Conservation (phyloP, 2,113 vertebrate species). For the Neodontobutis hainanensis region DNA sequence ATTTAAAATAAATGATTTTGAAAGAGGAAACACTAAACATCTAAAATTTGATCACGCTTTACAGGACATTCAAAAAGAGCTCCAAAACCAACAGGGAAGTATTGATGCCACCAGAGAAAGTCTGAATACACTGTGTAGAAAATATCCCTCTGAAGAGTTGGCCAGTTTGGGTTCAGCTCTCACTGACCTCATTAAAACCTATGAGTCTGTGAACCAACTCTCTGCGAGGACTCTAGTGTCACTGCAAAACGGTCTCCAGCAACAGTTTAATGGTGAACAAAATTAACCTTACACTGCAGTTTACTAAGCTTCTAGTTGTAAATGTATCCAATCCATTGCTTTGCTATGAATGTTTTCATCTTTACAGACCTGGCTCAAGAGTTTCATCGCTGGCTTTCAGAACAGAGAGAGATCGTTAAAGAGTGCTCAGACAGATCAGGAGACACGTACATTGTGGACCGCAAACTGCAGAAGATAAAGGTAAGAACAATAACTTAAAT, state of each 20-base stretch:
- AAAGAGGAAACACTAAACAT: not conserved
- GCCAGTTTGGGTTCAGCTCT: constrained; percentile 84
- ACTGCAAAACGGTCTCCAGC: constrained; percentile 89
- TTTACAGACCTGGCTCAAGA: constrained; percentile 86
- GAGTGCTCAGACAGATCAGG: constrained; percentile 88
- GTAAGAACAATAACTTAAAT: constrained; percentile 63
- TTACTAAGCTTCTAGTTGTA: not conserved
- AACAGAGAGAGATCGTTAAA: constrained; percentile 84
- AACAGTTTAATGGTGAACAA: constrained; percentile 86
- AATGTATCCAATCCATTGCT: not conserved
- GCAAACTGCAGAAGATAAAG: constrained; percentile 90
- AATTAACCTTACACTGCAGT: not conserved
- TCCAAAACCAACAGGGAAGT: constrained; percentile 87
- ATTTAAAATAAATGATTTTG: too few species aligned
- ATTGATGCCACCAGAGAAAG: constrained; percentile 87
- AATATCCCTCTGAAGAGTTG: constrained; percentile 89
- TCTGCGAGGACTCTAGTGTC: constrained; percentile 83
- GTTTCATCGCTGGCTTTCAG: constrained; percentile 92
- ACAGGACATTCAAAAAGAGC: constrained; percentile 91
- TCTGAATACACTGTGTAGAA: constrained; percentile 91
- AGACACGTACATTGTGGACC: constrained; percentile 87
- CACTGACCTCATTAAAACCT: constrained; percentile 87
- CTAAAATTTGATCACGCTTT: constrained; percentile 11
- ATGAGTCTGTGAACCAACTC: constrained; percentile 89
- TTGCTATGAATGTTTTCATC: not conserved